Evolutionary conservation across 1,140 invertebrate species (phyloP), one percentile per base, ranked within the genome.

Genomic region (Camponotus vicinus): DNA sequence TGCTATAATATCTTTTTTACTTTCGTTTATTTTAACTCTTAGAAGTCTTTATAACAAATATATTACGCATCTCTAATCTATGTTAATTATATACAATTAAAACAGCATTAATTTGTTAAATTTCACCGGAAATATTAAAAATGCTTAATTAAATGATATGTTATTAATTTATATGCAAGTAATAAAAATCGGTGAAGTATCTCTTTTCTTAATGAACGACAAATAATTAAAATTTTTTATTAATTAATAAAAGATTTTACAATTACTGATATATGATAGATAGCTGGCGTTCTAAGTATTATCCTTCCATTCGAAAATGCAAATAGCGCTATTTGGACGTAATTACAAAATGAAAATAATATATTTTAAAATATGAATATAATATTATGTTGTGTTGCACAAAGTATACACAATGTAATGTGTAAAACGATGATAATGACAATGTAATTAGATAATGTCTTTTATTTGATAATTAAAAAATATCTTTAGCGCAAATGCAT

Each of bases 341-440:
- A 61, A n/a, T 57, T n/a, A 73, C 18, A 77, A 27, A 27, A 49
- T 77, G 18, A 63, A 11, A 52, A 27, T 49, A 11, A 61, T 49
- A 37, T 0, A 37, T 21, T 52, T 49, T 64, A 45, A 76, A 69
- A 18, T n/a, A 49, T 73, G 63, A 69, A 32, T n/a, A 49, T 73
- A n/a, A 64, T 61, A 42, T 27, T 42, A 77, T 21, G 18, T 66
- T 34, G n/a, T 49, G 66, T 52, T n/a, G 18, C 7, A 49, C 27
- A 27, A 27, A 27, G 27, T 27, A 27, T 27, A 27, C 27, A 27
- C 27, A 27, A 27, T 27, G 27, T 27, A 27, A 27, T 27, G 27
- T 18, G 21, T 37, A 67, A 37, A 18, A n/a, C 3, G 18, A 15
- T 27, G 0, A 78, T 34, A 2, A 37, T 18, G 7, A 11, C 13